Evolutionary conservation across 2,113 vertebrate genomes (phyloP).

Genomic region (Epinephelus cyanopodus): DNA sequence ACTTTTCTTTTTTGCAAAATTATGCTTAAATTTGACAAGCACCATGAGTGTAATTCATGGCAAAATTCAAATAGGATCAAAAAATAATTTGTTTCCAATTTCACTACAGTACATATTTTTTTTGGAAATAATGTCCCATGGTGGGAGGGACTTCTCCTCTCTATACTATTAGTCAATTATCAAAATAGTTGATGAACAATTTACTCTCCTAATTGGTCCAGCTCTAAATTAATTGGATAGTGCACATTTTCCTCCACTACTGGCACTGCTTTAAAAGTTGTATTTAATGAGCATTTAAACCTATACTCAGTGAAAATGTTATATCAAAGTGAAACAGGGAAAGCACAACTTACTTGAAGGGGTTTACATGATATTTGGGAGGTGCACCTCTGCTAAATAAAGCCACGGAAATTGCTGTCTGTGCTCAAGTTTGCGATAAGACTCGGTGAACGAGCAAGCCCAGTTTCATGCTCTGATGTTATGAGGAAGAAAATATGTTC

Average conservation of each 20-base stretch:
- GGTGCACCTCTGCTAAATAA: neutral
- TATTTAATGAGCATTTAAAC: constrained; percentile 8
- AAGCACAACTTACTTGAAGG: neutral
- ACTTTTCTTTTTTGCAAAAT: too few relatives aligned
- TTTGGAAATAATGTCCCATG: too few relatives aligned
- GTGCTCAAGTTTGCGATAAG: neutral
- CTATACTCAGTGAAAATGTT: neutral
- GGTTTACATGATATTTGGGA: neutral
- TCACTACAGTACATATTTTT: too few relatives aligned
- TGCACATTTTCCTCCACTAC: neutral
- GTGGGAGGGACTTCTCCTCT: too few relatives aligned
- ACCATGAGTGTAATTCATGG: too few relatives aligned
- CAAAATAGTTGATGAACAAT: neutral
- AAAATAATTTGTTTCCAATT: too few relatives aligned
- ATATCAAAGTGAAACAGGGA: constrained; percentile 8
- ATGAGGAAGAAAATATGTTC: constrained; percentile 26
- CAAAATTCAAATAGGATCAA: too few relatives aligned
- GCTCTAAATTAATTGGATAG: neutral
- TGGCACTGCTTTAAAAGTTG: neutral
- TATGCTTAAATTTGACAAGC: too few relatives aligned
- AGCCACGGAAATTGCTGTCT: constrained; percentile 25
- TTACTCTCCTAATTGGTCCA: neutral
- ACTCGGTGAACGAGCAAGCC: neutral
- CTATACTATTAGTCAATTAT: too few relatives aligned
- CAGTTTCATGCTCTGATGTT: constrained; percentile 20